These are phyloP conservation scores for Lucifuga dentata DNA, from an alignment of 2,113 vertebrate species.

Conservation along the genomic window DNA sequence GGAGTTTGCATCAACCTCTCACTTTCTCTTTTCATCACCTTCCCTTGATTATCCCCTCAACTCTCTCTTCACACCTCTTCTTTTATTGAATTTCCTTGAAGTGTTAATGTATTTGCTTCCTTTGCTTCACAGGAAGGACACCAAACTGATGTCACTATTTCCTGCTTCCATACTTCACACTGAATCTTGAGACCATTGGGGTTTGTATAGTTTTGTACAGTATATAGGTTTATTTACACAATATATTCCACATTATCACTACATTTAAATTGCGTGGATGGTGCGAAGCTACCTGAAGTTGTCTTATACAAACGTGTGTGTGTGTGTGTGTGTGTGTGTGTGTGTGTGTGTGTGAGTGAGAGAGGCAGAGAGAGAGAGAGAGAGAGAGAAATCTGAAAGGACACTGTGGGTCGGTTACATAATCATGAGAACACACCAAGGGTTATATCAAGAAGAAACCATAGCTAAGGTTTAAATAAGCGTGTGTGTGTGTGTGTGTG, in stretches of 20 bases:
- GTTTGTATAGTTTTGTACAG: conserved; percentile 74
- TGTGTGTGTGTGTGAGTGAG: too few species aligned
- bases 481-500: conserved; percentile 10
- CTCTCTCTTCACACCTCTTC: neutral
- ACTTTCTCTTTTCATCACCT: neutral
- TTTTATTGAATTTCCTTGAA: conserved; percentile 14
- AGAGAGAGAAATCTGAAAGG: conserved; percentile 33
- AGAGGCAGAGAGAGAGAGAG: neutral
- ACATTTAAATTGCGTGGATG: conserved; percentile 35
- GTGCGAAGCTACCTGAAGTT: conserved; percentile 37
- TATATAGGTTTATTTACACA: conserved; percentile 60
- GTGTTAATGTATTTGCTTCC: neutral
- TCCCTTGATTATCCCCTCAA: neutral
- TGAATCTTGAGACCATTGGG: conserved; percentile 26
- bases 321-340: too few species aligned
- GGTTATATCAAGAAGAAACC: conserved; percentile 43
- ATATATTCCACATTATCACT: conserved; percentile 50
- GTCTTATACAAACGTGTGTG: conserved; percentile 43
- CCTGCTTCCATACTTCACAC: conserved; percentile 1
- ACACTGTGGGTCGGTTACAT: conserved; percentile 40
- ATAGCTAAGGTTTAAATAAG: conserved; percentile 44
- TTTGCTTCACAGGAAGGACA: conserved; percentile 9
- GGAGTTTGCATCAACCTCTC: neutral
- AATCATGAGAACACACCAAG: conserved; percentile 13
- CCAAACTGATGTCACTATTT: neutral